These are phyloP conservation scores for Syrphus vitripennis DNA, from an alignment of 2,888 invertebrate genomes.

Conservation along the genomic window DNA sequence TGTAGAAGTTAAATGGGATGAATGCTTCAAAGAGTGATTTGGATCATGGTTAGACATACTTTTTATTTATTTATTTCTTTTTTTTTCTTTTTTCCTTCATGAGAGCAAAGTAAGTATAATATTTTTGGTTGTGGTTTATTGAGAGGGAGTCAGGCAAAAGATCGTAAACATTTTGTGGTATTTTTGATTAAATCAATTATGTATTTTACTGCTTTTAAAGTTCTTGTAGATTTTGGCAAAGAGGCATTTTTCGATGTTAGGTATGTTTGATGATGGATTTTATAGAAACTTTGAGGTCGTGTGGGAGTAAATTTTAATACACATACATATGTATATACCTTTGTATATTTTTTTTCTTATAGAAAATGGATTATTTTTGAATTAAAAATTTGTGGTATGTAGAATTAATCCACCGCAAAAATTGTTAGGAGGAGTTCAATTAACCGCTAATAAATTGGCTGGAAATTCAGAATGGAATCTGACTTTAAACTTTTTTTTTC, in stretches of 20 bases:
- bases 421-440: neutral
- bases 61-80: neutral
- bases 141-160: conserved; percentile 44
- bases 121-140: conserved; percentile 61
- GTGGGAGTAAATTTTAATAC: neutral
- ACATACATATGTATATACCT: no score
- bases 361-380: neutral
- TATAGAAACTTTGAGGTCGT: neutral
- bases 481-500: no score
- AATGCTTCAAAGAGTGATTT: conserved; percentile 34
- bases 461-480: no score
- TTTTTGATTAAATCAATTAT: conserved; percentile 71
- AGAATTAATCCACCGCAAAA: neutral
- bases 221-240: neutral
- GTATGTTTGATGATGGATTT: conserved; percentile 39
- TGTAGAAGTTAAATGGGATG: neutral
- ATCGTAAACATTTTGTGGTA: conserved; percentile 66
- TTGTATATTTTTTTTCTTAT: neutral
- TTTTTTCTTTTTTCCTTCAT: neutral
- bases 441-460: neutral
- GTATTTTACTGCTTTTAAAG: conserved; percentile 43
- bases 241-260: neutral
- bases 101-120: neutral
- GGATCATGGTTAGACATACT: conserved; percentile 36
- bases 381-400: neutral